Conservation (phyloP, 2,797 vertebrate genomes). For the Girardinus metallicus region DNA sequence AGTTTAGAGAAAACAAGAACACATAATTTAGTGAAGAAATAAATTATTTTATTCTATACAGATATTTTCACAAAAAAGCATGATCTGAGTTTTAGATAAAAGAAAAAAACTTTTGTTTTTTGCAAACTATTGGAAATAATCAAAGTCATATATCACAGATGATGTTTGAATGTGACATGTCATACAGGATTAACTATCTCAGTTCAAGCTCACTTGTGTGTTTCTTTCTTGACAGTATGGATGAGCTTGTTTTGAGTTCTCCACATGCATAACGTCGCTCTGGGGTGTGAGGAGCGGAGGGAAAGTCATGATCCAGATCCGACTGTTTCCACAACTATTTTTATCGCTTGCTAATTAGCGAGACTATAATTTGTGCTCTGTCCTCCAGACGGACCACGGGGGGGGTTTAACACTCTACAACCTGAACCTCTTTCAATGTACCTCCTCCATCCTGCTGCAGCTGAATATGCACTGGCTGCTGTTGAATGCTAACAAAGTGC, state of each 20-base stretch:
- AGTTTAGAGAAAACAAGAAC: neutral
- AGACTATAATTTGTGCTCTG: slow-evolving; percentile 67
- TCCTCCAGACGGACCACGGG: slow-evolving; percentile 72
- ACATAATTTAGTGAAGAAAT: neutral
- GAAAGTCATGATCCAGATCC: slow-evolving; percentile 65
- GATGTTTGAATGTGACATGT: neutral
- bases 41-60: neutral
- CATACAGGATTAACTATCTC: neutral
- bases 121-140: slow-evolving; percentile 3
- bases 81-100: neutral
- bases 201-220: too few species aligned
- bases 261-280: slow-evolving; percentile 22
- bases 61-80: neutral
- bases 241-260: slow-evolving; percentile 21
- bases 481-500: neutral
- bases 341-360: slow-evolving; percentile 75
- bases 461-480: slow-evolving; percentile 7
- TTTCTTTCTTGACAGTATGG: neutral
- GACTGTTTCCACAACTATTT: slow-evolving; percentile 69
- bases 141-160: neutral
- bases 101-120: neutral
- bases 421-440: slow-evolving; percentile 23
- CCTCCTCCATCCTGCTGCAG: slow-evolving; percentile 1
- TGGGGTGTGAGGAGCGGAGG: slow-evolving; percentile 21
- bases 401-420: slow-evolving; percentile 65